Percentiles rank a stretch among this genome's conserved stretches.
These are phyloP conservation scores for Mythimna albipuncta DNA, from an alignment of 2,888 invertebrate genomes.

Conservation along the genomic window DNA sequence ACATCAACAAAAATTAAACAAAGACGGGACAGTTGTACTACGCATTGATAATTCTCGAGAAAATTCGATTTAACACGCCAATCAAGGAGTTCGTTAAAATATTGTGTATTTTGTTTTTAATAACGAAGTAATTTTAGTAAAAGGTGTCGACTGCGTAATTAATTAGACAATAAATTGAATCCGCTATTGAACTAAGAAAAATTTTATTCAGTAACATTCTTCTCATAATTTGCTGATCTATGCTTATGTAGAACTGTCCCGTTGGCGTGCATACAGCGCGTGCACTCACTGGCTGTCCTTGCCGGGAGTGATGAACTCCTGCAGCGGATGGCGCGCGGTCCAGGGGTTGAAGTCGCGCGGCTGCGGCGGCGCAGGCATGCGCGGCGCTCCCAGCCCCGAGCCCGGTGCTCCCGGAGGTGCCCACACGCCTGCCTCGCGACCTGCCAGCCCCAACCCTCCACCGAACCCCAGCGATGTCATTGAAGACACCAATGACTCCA, in stretches of 20 bases:
- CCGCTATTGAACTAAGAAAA: not conserved
- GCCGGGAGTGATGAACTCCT: conserved; percentile 79
- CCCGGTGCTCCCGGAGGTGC: conserved; percentile 67
- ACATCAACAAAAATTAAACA: conserved; percentile 78
- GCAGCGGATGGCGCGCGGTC: conserved; percentile 84
- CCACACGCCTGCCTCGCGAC: conserved; percentile 74
- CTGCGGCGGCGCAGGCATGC: conserved; percentile 60
- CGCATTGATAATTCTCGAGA: conserved; percentile 27
- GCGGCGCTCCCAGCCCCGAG: conserved; percentile 50
- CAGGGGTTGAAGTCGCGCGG: conserved; percentile 84
- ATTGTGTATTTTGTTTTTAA: not conserved
- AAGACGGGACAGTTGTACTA: conserved; percentile 62
- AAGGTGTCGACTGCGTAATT: not conserved
- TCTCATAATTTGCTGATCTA: conserved; percentile 30
- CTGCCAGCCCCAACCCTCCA: conserved; percentile 64
- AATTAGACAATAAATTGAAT: not conserved
- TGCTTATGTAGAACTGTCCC: conserved; percentile 53
- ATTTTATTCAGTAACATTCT: not conserved
- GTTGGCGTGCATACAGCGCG: conserved; percentile 23
- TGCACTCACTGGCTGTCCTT: conserved; percentile 75
- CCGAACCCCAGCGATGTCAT: conserved; percentile 73
- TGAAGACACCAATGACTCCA: conserved; percentile 76
- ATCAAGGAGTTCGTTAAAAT: conserved; percentile 1
- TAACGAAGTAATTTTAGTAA: conserved; percentile 19
- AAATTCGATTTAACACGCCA: conserved; percentile 6